Conservation (phyloP, 2,888 invertebrate species). For the Sipha maydis region DNA sequence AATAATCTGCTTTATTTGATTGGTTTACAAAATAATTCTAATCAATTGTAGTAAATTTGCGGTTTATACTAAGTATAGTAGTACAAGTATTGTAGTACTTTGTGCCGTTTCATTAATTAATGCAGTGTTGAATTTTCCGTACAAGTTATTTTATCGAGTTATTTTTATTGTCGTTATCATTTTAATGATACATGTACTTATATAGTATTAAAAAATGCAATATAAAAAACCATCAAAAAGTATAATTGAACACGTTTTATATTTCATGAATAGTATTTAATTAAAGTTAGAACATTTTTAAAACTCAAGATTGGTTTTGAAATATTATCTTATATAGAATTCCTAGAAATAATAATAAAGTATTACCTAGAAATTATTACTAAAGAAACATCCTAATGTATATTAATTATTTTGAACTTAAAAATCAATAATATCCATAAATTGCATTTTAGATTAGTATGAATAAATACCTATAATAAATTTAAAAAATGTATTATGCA, state of each 20-base stretch:
- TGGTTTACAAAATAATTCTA: neutral
- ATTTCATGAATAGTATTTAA: too few species aligned
- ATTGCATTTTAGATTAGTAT: neutral
- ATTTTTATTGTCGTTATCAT: neutral
- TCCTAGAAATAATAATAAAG: neutral
- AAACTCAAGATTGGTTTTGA: neutral
- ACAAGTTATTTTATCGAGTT: neutral
- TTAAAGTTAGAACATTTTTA: neutral
- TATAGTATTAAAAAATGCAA: neutral
- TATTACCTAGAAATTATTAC: neutral
- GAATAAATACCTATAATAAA: neutral
- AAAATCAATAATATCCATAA: neutral
- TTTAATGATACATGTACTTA: neutral
- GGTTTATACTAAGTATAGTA: neutral
- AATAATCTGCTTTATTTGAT: neutral
- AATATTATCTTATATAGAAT: neutral
- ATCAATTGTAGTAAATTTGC: neutral
- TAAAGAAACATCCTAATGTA: neutral
- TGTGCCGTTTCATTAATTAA: neutral
- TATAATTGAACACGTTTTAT: too few species aligned
- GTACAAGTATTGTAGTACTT: too few species aligned
- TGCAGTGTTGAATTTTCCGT: neutral
- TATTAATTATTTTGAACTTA: constrained; percentile 7
- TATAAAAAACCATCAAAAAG: neutral
- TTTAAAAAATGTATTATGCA: neutral